A percentile compares a stretch with the other conserved stretches of the same genome.
These are phyloP conservation scores for Yponomeuta plumbellus DNA, from an alignment of 2,888 invertebrate species.

Conservation along the genomic window DNA sequence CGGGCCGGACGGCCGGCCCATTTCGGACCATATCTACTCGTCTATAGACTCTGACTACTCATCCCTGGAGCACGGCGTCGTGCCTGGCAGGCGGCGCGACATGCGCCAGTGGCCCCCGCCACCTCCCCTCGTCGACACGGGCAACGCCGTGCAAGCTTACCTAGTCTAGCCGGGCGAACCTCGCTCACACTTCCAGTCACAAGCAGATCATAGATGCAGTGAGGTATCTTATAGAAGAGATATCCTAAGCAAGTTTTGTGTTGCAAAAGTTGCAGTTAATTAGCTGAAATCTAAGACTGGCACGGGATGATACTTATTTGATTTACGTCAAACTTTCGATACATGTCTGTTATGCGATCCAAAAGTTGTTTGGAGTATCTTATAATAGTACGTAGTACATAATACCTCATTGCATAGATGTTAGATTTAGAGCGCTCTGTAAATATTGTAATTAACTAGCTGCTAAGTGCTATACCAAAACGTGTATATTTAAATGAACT, in stretches of 20 bases:
- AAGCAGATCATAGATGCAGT: constrained; percentile 26
- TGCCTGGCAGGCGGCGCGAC: constrained; percentile 65
- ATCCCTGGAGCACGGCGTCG: constrained; percentile 84
- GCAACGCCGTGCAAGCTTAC: constrained; percentile 79
- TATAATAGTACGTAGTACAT: too few relatives aligned
- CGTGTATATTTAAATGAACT: constrained; percentile 62
- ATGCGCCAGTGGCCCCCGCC: constrained; percentile 69
- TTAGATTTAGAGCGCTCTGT: constrained; percentile 60
- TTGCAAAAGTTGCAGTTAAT: too few relatives aligned
- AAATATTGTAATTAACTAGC: constrained; percentile 62
- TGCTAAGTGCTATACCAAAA: constrained; percentile 73
- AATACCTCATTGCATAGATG: constrained; percentile 49
- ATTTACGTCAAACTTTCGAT: too few relatives aligned
- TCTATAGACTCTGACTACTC: constrained; percentile 94
- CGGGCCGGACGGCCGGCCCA: constrained; percentile 82
- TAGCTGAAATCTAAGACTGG: too few relatives aligned
- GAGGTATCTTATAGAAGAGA: too few relatives aligned
- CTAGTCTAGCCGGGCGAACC: constrained; percentile 75
- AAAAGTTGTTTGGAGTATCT: too few relatives aligned
- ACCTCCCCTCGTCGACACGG: constrained; percentile 66
- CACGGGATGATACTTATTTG: too few relatives aligned
- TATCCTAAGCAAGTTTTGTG: too few relatives aligned
- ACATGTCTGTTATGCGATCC: too few relatives aligned
- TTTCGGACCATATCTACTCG: constrained; percentile 92
- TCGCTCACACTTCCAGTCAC: constrained; percentile 66